Evolutionary conservation across 2,797 vertebrate genomes (phyloP).

Genomic region (Chiloscyllium punctatum): DNA sequence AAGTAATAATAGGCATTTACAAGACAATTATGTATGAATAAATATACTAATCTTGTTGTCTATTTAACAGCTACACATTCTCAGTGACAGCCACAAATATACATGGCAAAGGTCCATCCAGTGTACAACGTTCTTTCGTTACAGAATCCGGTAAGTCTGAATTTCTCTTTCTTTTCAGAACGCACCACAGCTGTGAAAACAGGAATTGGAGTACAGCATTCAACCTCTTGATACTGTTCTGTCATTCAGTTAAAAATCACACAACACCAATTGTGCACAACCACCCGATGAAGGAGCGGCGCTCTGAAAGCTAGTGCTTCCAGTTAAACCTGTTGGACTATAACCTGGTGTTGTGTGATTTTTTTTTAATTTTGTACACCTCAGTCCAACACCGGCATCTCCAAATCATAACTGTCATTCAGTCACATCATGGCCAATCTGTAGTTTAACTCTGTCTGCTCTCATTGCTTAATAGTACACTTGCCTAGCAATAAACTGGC

Average conservation of each 20-base stretch:
- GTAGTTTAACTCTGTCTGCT: neutral
- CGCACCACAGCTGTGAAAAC: neutral
- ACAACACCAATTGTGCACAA: too few species aligned
- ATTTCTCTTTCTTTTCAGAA: neutral
- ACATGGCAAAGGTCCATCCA: slow-evolving; percentile 78
- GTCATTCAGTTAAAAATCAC: neutral
- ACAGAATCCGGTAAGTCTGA: slow-evolving; percentile 88
- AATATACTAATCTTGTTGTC: slow-evolving; percentile 32
- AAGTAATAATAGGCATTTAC: neutral
- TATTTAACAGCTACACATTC: slow-evolving; percentile 81
- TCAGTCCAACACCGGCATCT: too few species aligned
- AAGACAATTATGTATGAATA: neutral
- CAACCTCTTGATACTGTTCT: neutral
- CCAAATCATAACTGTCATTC: neutral
- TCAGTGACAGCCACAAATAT: slow-evolving; percentile 84
- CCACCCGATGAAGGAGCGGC: too few species aligned
- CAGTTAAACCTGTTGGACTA: too few species aligned
- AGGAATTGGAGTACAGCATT: neutral
- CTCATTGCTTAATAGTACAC: too few species aligned
- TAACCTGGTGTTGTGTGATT: too few species aligned
- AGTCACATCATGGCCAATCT: neutral
- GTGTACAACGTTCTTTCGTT: slow-evolving; percentile 74
- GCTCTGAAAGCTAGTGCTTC: too few species aligned
- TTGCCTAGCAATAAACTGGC: neutral
- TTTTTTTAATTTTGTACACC: too few species aligned